A percentile compares a stretch with the other conserved stretches of the same genome.
Evolutionary conservation across 2,888 invertebrate genomes (phyloP).

Genomic region (Andricus quercusramuli): DNA sequence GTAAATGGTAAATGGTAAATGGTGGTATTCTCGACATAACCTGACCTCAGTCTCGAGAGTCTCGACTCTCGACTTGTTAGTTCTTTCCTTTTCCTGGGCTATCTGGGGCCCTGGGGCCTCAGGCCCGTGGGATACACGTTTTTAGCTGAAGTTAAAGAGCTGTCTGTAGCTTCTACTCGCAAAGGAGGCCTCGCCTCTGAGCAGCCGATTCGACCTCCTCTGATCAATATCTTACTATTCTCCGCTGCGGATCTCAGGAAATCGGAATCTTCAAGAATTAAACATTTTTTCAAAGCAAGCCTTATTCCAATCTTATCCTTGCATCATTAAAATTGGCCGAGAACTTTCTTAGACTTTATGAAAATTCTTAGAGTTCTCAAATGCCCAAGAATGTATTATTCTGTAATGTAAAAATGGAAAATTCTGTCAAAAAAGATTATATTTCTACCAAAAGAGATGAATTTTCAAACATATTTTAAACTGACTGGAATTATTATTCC

Average conservation of each 20-base stretch:
- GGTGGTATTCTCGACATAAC: conserved; percentile 6
- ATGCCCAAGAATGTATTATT: too few relatives aligned
- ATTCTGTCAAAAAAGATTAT: too few relatives aligned
- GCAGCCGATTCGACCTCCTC: conserved; percentile 25
- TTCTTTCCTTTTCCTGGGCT: conserved; percentile 23
- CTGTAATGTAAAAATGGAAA: too few relatives aligned
- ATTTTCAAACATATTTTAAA: too few relatives aligned
- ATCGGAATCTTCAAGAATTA: neutral
- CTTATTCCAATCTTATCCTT: neutral
- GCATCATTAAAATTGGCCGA: neutral
- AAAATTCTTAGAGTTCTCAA: too few relatives aligned
- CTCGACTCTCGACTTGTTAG: conserved; percentile 8
- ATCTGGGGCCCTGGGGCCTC: conserved; percentile 22
- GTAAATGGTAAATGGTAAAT: too few relatives aligned
- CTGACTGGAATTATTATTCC: too few relatives aligned
- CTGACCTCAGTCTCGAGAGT: conserved; percentile 24
- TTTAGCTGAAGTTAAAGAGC: too few relatives aligned
- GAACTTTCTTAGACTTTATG: neutral
- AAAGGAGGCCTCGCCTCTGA: conserved; percentile 25
- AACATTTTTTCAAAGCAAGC: neutral
- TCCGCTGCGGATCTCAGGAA: neutral
- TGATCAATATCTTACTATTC: conserved; percentile 29
- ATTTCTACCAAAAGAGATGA: too few relatives aligned
- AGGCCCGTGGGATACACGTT: conserved; percentile 38
- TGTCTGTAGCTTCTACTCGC: neutral